These are phyloP conservation scores for Centropristis striata DNA, from an alignment of 2,113 vertebrate species.

Conservation along the genomic window DNA sequence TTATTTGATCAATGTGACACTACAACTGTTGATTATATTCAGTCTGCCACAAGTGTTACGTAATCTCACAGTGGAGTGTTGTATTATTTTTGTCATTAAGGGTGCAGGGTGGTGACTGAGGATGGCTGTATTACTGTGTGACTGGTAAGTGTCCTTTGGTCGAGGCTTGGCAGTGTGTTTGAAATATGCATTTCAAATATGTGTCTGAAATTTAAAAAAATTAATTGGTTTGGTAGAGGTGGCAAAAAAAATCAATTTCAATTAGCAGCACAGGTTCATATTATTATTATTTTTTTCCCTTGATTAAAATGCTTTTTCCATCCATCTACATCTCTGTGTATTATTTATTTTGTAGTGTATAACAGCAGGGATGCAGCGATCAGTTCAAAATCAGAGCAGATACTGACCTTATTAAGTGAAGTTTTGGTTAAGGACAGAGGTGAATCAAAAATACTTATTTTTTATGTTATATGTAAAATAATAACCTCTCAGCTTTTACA, in stretches of 20 bases:
- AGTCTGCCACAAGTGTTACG: constrained; percentile 30
- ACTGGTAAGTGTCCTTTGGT: constrained; percentile 9
- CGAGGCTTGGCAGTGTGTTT: too few relatives aligned
- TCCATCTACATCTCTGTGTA: too few relatives aligned
- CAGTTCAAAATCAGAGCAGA: too few relatives aligned
- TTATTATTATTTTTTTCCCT: too few relatives aligned
- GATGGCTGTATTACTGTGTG: constrained; percentile 10
- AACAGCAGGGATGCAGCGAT: not conserved
- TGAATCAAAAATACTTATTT: too few relatives aligned
- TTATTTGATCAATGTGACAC: constrained; percentile 47
- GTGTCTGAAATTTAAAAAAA: not conserved
- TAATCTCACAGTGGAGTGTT: constrained; percentile 24
- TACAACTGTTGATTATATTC: constrained; percentile 36
- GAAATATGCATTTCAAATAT: not conserved
- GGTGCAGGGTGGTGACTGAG: constrained; percentile 8
- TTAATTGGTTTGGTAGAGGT: constrained; percentile 3
- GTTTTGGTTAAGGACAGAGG: too few relatives aligned
- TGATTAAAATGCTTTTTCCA: not conserved
- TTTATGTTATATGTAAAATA: too few relatives aligned
- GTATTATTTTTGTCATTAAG: constrained; percentile 32
- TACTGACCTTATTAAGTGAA: not conserved
- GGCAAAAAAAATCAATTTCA: not conserved
- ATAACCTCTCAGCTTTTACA: too few relatives aligned
- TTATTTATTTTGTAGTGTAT: too few relatives aligned
- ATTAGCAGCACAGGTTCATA: not conserved